Base-by-base conservation (phyloP, 2,888 invertebrate species). In the Leucophenga montana region DNA sequence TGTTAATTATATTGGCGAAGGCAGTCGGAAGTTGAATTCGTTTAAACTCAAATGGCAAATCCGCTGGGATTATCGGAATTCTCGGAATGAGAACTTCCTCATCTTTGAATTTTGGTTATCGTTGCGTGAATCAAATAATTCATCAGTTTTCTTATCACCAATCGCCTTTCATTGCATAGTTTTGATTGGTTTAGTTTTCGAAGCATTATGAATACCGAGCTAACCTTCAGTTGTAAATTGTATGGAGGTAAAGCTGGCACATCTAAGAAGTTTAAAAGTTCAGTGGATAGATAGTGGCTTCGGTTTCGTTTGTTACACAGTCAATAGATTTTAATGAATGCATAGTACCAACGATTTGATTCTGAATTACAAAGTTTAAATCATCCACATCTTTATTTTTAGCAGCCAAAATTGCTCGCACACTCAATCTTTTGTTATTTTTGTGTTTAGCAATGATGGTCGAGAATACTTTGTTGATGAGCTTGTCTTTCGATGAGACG, bases 1-100 rank as follows among this genome's bases (percentile, higher is more conserved):
- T 65, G 22, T 65, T 48, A 46, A 65, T 65, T 6, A 48, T 65
- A 20, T 46, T 65, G 4, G 22, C 65, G 27, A 68, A 68, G 16
- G 48, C 68, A 61, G 76, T 75, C 84, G 84, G 22, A 79, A 82
- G 79, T 86, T 83, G 57, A 83, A 75, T 73, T 85, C 85, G 73
- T 84, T 85, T 53, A 83, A 84, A 68, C 65, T 81, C 73, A 56
- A 87, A 78, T 69, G 82, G 82, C n/a, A n/a, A n/a, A n/a, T n/a
- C n/a, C n/a, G n/a, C 67, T 66, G 80, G 80, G 9, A 62, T 68
- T 8, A 59, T 59, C n/a, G 18, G 61, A 44, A 67, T 86, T 27
- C 80, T 74, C 73, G 85, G 82, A 64, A 87, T 76, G 2, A 82
- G 72, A 16, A 84, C 79, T 61, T 68, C 50, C 69, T 78, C 73